phyloP scores from a whole-genome alignment of 2,113 vertebrate genomes.

The Hypomesus transpacificus region DNA sequence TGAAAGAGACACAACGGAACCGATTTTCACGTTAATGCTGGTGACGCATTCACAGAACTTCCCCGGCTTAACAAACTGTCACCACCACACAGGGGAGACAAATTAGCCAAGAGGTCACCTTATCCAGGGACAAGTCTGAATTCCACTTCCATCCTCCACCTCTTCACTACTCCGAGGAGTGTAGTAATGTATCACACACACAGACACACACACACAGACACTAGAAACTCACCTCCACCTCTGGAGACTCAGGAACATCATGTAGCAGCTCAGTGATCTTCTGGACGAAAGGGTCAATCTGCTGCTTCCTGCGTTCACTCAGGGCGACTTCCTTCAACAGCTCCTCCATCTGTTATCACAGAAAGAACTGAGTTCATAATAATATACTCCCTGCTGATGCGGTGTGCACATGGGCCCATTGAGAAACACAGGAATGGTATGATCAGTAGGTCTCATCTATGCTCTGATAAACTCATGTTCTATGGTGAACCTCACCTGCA shows the following conservation, averaged over 20 bases:
- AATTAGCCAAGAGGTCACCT: background rate
- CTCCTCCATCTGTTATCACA: conserved; percentile 81
- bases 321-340: conserved; percentile 88
- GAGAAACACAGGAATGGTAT: background rate
- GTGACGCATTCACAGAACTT: too few relatives aligned
- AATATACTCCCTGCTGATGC: background rate
- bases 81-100: too few relatives aligned
- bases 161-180: too few relatives aligned
- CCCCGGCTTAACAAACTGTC: too few relatives aligned
- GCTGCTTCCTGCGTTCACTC: conserved; percentile 80
- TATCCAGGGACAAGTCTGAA: background rate
- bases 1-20: background rate
- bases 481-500: conserved; percentile 75
- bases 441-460: too few relatives aligned
- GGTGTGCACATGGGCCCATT: background rate
- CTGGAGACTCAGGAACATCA: conserved; percentile 69
- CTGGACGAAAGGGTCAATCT: conserved; percentile 79
- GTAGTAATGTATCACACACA: background rate
- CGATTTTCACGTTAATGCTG: too few relatives aligned
- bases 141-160: too few relatives aligned
- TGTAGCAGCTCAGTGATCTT: conserved; percentile 75
- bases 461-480: too few relatives aligned
- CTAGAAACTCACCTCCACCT: conserved; percentile 76
- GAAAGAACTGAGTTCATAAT: background rate
- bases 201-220: background rate